Evolutionary conservation across 2,113 vertebrate species (phyloP).

Genomic region (Acanthisitta chloris): DNA sequence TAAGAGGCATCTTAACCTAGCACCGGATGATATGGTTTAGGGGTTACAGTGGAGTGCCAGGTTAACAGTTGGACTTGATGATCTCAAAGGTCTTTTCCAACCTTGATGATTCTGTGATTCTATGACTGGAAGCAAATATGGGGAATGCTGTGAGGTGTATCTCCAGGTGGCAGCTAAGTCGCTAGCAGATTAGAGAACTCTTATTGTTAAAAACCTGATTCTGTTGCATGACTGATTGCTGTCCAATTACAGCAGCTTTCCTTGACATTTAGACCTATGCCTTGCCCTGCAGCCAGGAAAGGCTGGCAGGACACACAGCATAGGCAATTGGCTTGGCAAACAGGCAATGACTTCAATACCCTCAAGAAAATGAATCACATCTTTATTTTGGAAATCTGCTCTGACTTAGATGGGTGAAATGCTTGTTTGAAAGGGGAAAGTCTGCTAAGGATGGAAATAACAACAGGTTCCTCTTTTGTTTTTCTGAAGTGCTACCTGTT

Average conservation of each 20-base stretch:
- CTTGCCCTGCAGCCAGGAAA: background rate
- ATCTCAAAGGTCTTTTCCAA: no score
- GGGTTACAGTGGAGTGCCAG: no score
- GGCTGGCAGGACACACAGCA: background rate
- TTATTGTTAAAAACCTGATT: background rate
- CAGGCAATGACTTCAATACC: background rate
- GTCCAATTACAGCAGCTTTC: background rate
- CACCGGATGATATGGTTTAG: no score
- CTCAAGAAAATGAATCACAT: background rate
- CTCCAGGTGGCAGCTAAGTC: background rate
- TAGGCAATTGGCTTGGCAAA: background rate
- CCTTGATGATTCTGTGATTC: no score
- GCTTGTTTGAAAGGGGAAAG: background rate
- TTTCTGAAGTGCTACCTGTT: background rate
- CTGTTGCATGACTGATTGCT: background rate
- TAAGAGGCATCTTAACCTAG: no score
- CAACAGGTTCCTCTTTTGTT: background rate
- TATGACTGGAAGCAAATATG: background rate
- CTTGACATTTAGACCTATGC: background rate
- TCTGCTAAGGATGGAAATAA: background rate
- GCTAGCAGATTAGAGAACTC: background rate
- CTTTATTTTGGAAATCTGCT: background rate
- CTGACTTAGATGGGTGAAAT: background rate
- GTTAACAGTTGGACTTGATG: no score
- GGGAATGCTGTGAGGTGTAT: background rate